Conservation (phyloP, 2,797 vertebrate genomes). For the Micropoecilia bifurca region DNA sequence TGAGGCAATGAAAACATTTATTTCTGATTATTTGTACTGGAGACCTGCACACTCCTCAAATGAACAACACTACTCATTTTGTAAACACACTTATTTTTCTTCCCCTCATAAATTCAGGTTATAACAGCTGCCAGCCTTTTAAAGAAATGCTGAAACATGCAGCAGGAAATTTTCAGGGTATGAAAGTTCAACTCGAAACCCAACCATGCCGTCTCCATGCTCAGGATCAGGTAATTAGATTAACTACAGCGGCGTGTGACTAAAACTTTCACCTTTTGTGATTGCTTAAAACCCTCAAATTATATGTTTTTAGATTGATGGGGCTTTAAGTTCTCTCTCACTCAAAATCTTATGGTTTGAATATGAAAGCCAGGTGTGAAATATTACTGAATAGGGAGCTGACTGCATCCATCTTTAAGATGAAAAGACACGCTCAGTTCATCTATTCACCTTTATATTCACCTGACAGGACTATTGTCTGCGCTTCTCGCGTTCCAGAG, state of each 20-base stretch:
- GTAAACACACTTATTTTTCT: neutral
- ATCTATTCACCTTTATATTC: neutral
- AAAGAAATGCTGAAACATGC: neutral
- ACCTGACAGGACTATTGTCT: neutral
- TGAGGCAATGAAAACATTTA: neutral
- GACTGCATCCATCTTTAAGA: neutral
- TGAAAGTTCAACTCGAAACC: neutral
- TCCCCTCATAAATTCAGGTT: neutral
- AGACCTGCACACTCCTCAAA: neutral
- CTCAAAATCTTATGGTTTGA: neutral
- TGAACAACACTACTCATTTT: neutral
- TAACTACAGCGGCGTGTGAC: slow-evolving; percentile 12
- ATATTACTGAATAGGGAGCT: slow-evolving; percentile 9
- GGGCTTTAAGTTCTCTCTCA: slow-evolving; percentile 1
- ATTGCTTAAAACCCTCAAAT: slow-evolving; percentile 23
- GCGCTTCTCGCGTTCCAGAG: neutral
- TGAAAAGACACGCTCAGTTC: slow-evolving; percentile 13
- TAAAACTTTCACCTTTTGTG: neutral
- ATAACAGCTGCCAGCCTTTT: neutral
- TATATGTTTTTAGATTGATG: neutral
- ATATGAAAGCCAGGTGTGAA: slow-evolving; percentile 2
- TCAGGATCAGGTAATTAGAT: neutral
- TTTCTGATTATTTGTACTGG: neutral
- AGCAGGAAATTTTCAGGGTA: neutral
- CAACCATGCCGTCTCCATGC: neutral